Evolutionary conservation across 1,140 invertebrate genomes (phyloP), one percentile per base, ranked within the genome.

Genomic region (Panagrolaimus sp.): DNA sequence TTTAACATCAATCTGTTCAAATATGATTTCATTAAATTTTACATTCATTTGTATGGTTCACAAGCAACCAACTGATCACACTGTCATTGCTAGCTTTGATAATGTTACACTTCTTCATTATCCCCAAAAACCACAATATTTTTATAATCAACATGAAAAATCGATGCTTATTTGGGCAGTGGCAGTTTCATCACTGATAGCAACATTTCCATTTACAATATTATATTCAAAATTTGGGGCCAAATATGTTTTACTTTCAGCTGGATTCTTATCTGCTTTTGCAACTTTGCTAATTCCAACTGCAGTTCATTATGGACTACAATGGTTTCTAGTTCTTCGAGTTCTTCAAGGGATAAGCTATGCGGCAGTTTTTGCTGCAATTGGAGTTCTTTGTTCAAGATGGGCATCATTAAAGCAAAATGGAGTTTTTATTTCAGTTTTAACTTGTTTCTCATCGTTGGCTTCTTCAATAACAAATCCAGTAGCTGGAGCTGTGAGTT

Each of bases 1-100:
- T 20, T 16, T 73, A 51, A 73, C 72, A 13, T 73, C 72, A 20
- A 73, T 73, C 42, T 73, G 72, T 31, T 73, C 72, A 5, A 73
- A 73, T 31, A 73, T 73, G 72, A 74, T 73, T 14, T 73, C 73
- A 8, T 74, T 73, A 25, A 74, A 73, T 31, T 67, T 73, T 46
- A 73, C 72, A 7, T 25, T 73, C 20, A 51, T 73, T n/a, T 74
- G 70, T 48, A 69, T 63, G 57, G 31, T 38, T 38, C 31, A 38
- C 31, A 38, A 38, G 7, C 2, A 38, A 4, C 20, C n/a, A 20
- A 23, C 44, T 16, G 61, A 65, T 16, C 51, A 14, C 9, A 8
- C 51, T 2, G n/a, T 16, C 1, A 27, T 25, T 57, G 20, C 20
- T 5, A 57, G 13, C 8, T 57, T 57, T 5, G 51, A 57, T 0